These are phyloP conservation scores for Poecilus cupreus DNA, from an alignment of 2,888 invertebrate genomes.

Conservation along the genomic window DNA sequence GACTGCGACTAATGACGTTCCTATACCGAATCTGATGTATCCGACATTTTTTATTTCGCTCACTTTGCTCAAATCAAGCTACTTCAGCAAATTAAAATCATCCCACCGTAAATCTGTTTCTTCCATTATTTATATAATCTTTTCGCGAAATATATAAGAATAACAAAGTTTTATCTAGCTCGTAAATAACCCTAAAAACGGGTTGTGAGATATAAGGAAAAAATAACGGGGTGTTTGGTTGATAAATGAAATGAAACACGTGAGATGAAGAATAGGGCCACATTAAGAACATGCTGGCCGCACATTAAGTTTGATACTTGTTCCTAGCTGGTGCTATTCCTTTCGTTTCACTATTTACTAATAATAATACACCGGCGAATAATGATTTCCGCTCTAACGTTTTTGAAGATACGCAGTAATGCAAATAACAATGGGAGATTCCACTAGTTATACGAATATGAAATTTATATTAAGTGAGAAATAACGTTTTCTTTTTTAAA, in stretches of 20 bases:
- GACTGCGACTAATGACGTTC: too few relatives aligned
- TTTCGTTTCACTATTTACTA: too few relatives aligned
- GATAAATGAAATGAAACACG: slow-evolving; percentile 9
- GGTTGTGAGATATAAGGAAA: background rate
- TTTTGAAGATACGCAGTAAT: too few relatives aligned
- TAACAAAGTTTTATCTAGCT: background rate
- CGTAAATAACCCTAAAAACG: background rate
- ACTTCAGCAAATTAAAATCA: slow-evolving; percentile 1
- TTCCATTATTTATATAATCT: background rate
- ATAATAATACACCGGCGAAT: too few relatives aligned
- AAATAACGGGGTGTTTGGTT: background rate
- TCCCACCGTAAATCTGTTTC: background rate
- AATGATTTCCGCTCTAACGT: too few relatives aligned
- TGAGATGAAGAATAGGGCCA: background rate
- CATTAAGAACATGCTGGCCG: background rate
- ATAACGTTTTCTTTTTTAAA: too few relatives aligned
- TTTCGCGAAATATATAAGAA: background rate
- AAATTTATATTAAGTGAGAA: too few relatives aligned
- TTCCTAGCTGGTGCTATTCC: too few relatives aligned
- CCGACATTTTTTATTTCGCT: background rate
- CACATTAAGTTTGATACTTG: background rate
- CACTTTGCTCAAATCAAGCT: background rate
- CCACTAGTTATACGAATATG: too few relatives aligned
- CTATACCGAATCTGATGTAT: too few relatives aligned
- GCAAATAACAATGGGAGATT: too few relatives aligned